phyloP scores from a whole-genome alignment of 2,888 invertebrate genomes.

The Ypsolopha scabrella region DNA sequence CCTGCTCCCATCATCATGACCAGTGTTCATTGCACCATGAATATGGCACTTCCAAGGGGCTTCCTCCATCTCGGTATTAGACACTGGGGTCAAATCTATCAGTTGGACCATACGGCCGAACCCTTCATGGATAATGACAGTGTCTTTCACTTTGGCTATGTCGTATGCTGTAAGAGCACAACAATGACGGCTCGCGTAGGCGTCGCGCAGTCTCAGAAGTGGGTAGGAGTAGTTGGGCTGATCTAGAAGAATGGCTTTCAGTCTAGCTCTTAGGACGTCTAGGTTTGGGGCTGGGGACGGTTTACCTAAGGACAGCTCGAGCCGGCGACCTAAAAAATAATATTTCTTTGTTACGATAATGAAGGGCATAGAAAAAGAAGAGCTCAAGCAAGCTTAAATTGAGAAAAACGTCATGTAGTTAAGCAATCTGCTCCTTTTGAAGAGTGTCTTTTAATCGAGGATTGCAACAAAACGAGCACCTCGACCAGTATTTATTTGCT shows the following conservation, averaged over 20 bases:
- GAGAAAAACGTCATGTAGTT: too few relatives aligned
- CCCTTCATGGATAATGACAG: conserved; percentile 63
- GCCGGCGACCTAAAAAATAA: conserved; percentile 67
- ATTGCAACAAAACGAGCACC: too few relatives aligned
- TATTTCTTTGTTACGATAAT: too few relatives aligned
- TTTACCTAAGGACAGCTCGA: conserved; percentile 78
- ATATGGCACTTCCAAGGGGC: conserved; percentile 66
- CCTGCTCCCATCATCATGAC: conserved; percentile 51
- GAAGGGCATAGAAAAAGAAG: too few relatives aligned
- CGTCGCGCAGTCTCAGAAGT: conserved; percentile 83
- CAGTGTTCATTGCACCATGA: conserved; percentile 42
- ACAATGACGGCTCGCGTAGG: conserved; percentile 85
- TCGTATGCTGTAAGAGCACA: conserved; percentile 80
- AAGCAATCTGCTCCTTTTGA: too few relatives aligned
- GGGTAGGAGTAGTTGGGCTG: conserved; percentile 82
- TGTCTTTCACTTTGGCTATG: conserved; percentile 80
- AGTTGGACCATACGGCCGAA: conserved; percentile 55
- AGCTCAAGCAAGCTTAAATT: too few relatives aligned
- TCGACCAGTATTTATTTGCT: too few relatives aligned
- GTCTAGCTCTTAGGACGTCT: conserved; percentile 75
- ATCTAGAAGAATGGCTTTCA: conserved; percentile 80
- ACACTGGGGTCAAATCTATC: conserved; percentile 41
- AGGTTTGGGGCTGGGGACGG: conserved; percentile 73
- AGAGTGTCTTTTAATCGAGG: too few relatives aligned
- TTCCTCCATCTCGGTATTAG: conserved; percentile 46